Conservation (phyloP, 2,113 vertebrate genomes). For the Crotalus horridus region DNA sequence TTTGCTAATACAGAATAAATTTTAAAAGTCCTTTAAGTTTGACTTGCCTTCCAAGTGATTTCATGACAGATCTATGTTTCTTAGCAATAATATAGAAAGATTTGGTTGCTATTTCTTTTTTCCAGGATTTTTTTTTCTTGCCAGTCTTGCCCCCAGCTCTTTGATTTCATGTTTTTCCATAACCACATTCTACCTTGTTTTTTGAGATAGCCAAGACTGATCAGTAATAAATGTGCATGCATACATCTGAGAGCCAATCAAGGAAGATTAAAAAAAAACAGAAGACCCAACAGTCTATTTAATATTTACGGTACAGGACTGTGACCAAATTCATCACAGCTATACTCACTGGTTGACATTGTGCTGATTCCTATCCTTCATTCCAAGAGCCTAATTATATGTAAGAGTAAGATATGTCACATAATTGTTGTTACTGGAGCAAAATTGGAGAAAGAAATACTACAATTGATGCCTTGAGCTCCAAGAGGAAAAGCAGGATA, state of each 20-base stretch:
- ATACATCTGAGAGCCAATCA: neutral
- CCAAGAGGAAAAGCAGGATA: neutral
- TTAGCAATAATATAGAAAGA: neutral
- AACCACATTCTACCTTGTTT: neutral
- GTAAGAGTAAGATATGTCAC: neutral
- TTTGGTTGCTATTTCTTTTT: neutral
- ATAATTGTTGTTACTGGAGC: neutral
- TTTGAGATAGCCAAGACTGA: neutral
- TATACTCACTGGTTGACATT: neutral
- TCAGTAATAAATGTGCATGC: neutral
- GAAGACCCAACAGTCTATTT: neutral
- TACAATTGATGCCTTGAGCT: neutral
- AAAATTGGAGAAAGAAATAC: neutral
- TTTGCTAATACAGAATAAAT: neutral
- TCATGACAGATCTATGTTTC: neutral
- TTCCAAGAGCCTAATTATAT: neutral
- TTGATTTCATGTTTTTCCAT: neutral
- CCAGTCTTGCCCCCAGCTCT: neutral
- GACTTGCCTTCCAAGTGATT: neutral
- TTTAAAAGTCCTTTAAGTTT: neutral
- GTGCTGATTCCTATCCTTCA: neutral
- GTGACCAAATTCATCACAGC: neutral
- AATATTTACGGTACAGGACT: neutral
- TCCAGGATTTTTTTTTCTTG: neutral
- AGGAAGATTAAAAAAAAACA: neutral